Evolutionary conservation across 37 sponge, comb jelly and placozoan species (phyloP).

Genomic region (Hormiphora californensis): DNA sequence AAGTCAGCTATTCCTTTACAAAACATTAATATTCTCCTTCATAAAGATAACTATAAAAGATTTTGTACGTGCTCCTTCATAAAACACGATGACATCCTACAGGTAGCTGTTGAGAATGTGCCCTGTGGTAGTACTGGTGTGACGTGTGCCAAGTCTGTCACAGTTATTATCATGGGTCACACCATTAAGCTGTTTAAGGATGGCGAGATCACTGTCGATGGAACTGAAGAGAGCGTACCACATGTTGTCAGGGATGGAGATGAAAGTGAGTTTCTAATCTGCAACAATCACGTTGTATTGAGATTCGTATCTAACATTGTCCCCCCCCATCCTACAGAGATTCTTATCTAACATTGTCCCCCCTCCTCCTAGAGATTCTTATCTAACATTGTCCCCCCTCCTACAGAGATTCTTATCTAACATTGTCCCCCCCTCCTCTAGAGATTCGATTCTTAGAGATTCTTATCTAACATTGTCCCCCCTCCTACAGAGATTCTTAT

Average conservation of each 20-base stretch:
- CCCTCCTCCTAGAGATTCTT: not conserved
- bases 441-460: too few relatives aligned
- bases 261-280: not conserved
- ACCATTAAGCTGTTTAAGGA: conserved; percentile 40
- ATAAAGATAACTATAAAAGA: not conserved
- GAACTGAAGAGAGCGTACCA: too few relatives aligned
- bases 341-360: too few relatives aligned
- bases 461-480: too few relatives aligned
- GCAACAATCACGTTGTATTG: too few relatives aligned
- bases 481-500: too few relatives aligned
- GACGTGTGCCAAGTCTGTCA: conserved; percentile 54
- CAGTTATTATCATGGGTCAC: not conserved
- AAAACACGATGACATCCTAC: not conserved
- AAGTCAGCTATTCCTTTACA: not conserved
- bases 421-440: too few relatives aligned
- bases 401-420: too few relatives aligned
- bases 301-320: too few relatives aligned
- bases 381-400: too few relatives aligned
- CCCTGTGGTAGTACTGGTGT: conserved; percentile 15
- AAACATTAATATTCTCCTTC: not conserved
- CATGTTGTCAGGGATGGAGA: too few relatives aligned
- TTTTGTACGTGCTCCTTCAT: not conserved
- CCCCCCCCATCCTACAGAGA: too few relatives aligned
- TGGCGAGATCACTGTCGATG: not conserved
- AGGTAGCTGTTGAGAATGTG: conserved; percentile 46